Conservation (phyloP, 1,140 invertebrate genomes). For the Epicauta chinensis region DNA sequence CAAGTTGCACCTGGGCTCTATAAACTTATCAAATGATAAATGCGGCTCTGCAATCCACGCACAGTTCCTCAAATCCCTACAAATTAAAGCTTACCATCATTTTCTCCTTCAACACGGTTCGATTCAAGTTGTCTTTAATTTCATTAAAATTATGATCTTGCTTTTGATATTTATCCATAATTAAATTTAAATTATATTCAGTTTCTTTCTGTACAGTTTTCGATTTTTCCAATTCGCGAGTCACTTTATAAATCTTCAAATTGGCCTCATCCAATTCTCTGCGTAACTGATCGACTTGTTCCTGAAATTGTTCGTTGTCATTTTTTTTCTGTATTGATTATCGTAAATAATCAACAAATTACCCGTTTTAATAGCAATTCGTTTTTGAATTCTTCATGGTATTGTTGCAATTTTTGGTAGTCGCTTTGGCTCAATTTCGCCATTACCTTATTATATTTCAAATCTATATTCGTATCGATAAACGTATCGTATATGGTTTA, state of each 20-base stretch:
- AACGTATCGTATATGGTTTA: neutral
- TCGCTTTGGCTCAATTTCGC: too few relatives aligned
- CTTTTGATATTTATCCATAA: constrained; percentile 8
- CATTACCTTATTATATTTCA: too few relatives aligned
- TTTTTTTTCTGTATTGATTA: too few relatives aligned
- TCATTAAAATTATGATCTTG: constrained; percentile 18
- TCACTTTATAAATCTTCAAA: constrained; percentile 19
- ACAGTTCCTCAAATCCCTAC: too few relatives aligned
- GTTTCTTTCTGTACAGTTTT: constrained; percentile 16
- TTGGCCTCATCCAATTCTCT: constrained; percentile 14
- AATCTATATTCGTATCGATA: neutral
- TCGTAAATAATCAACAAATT: neutral
- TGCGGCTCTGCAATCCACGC: too few relatives aligned
- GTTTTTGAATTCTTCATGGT: constrained; percentile 8
- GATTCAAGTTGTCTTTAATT: constrained; percentile 9
- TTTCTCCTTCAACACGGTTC: constrained; percentile 19
- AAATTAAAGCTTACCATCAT: constrained; percentile 19
- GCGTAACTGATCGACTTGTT: constrained; percentile 19
- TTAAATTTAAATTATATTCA: constrained; percentile 19
- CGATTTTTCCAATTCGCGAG: constrained; percentile 9
- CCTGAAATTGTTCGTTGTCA: constrained; percentile 2
- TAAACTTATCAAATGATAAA: too few relatives aligned
- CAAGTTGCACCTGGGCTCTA: too few relatives aligned
- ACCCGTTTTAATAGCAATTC: constrained; percentile 20
- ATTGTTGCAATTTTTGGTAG: neutral